A percentile compares a stretch with the other conserved stretches of the same genome.
phyloP scores from a whole-genome alignment of 1,140 invertebrate species.

The Metaphire vulgaris region DNA sequence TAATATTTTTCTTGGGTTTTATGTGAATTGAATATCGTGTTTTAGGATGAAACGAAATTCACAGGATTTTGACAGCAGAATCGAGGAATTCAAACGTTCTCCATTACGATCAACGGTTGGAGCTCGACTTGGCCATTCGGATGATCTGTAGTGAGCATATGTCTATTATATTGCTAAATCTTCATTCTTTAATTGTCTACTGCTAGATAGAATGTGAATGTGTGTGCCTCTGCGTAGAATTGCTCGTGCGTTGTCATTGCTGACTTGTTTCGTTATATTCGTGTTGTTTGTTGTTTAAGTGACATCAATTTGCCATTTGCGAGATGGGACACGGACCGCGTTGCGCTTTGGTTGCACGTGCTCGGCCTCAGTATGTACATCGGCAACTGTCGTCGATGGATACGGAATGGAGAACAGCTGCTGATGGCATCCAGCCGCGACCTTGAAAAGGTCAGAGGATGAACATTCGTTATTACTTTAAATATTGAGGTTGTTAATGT shows the following conservation, averaged over 20 bases:
- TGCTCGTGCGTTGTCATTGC: too few species aligned
- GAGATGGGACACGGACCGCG: constrained; percentile 73
- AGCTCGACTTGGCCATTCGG: constrained; percentile 65
- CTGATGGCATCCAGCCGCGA: constrained; percentile 69
- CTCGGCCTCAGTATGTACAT: constrained; percentile 79
- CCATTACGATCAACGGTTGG: constrained; percentile 70
- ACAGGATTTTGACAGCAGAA: constrained; percentile 59
- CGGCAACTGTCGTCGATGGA: constrained; percentile 70
- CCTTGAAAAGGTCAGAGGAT: constrained; percentile 69
- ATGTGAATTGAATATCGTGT: too few species aligned
- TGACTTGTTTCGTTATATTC: too few species aligned
- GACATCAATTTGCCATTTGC: constrained; percentile 52
- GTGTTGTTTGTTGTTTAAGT: constrained; percentile 21
- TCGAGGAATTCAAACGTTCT: constrained; percentile 60
- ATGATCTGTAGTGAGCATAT: constrained; percentile 41
- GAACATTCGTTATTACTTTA: too few species aligned
- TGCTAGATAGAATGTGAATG: too few species aligned
- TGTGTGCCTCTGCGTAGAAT: too few species aligned
- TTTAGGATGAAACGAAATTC: constrained; percentile 64
- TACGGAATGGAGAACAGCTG: constrained; percentile 71
- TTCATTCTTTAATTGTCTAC: too few species aligned
- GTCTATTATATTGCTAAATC: too few species aligned
- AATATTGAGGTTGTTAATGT: too few species aligned
- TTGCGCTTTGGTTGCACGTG: constrained; percentile 78
- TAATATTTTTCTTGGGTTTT: too few species aligned